phyloP scores from a whole-genome alignment of 2,888 invertebrate species.

The Helicoverpa assulta region DNA sequence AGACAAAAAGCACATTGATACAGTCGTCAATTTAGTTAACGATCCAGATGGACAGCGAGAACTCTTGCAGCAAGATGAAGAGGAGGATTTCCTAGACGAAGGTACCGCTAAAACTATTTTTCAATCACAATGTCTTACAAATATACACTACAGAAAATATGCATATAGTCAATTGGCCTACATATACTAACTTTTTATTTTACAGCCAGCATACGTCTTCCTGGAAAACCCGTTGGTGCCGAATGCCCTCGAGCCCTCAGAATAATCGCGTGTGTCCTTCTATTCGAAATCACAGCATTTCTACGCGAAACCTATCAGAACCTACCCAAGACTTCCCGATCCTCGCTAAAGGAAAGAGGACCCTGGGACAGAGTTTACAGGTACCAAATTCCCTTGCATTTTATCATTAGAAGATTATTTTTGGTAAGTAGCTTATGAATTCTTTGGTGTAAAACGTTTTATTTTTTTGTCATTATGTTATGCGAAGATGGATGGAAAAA shows the following conservation, averaged over 20 bases:
- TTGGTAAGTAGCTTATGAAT: constrained; percentile 85
- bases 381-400: constrained; percentile 76
- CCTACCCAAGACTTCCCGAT: constrained; percentile 93
- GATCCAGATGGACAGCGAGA: constrained; percentile 95
- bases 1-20: constrained; percentile 93
- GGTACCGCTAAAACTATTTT: constrained; percentile 83
- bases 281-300: constrained; percentile 99
- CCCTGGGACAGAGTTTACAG: constrained; percentile 96
- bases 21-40: constrained; percentile 91
- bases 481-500: constrained; percentile 90
- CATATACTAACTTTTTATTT: not conserved
- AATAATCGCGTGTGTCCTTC: constrained; percentile 97
- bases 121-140: too few relatives aligned
- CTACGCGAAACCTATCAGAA: constrained; percentile 98
- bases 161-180: too few relatives aligned
- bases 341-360: constrained; percentile 94
- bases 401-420: constrained; percentile 62
- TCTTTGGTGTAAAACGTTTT: constrained; percentile 84
- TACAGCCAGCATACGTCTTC: constrained; percentile 92
- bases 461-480: constrained; percentile 86
- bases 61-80: constrained; percentile 95
- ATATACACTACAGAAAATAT: too few relatives aligned
- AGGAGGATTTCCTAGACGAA: constrained; percentile 99
- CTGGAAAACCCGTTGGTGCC: constrained; percentile 92
- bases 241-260: constrained; percentile 97